Percentiles rank a stretch among this genome's conserved stretches.
Conservation (phyloP, 2,797 vertebrate genomes). For the Sebastes vulpes region DNA sequence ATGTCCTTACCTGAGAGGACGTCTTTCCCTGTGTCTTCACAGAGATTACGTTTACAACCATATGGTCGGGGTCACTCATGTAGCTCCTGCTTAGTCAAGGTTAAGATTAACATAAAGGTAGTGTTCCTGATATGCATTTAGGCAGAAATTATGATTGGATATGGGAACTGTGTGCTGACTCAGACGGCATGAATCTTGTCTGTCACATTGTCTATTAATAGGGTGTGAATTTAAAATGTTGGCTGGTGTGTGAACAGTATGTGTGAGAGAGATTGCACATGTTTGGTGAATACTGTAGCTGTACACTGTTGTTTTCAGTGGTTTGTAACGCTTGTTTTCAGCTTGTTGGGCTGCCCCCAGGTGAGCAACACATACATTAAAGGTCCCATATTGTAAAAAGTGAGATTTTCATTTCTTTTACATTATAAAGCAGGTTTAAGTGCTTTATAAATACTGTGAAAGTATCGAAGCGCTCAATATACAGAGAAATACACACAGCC, state of each 20-base stretch:
- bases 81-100: conserved; percentile 7
- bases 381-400: too few species aligned
- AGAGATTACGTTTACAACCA: neutral
- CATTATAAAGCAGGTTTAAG: too few species aligned
- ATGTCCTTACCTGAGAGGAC: conserved; percentile 10
- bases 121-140: neutral
- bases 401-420: too few species aligned
- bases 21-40: neutral
- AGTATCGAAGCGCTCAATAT: too few species aligned
- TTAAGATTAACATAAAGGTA: neutral
- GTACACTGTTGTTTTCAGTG: neutral
- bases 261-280: neutral
- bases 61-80: neutral
- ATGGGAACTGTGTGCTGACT: neutral
- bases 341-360: neutral
- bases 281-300: neutral
- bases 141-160: neutral
- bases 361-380: neutral
- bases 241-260: neutral
- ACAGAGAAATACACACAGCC: too few species aligned
- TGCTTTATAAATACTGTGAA: too few species aligned
- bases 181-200: neutral
- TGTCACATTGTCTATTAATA: neutral
- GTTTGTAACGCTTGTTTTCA: neutral
- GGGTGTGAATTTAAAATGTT: neutral